phyloP scores from a whole-genome alignment of 2,113 vertebrate genomes.

The Brachionichthys hirsutus region DNA sequence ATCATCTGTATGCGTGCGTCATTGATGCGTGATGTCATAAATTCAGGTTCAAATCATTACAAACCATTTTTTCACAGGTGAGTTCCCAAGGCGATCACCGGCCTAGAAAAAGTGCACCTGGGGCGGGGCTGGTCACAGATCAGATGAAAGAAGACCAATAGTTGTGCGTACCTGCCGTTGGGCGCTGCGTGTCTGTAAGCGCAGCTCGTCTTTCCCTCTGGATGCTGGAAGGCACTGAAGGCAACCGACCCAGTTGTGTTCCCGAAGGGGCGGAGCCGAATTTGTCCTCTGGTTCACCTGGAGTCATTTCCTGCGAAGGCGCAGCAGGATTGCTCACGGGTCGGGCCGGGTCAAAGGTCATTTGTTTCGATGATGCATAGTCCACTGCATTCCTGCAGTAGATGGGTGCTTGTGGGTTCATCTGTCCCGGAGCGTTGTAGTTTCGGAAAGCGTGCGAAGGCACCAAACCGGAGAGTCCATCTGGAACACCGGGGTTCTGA shows the following conservation, averaged over 20 bases:
- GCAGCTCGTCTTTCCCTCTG: slow-evolving; percentile 32
- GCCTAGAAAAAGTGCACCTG: too few relatives aligned
- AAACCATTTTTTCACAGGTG: too few relatives aligned
- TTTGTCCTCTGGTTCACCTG: slow-evolving; percentile 11
- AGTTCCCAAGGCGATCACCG: too few relatives aligned
- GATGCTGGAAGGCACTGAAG: slow-evolving; percentile 12
- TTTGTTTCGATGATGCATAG: slow-evolving; percentile 4
- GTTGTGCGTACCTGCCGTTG: slow-evolving; percentile 45
- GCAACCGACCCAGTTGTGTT: background rate
- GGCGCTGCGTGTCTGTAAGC: slow-evolving; percentile 5
- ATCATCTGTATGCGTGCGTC: too few relatives aligned
- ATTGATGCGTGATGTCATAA: too few relatives aligned
- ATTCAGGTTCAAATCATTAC: too few relatives aligned
- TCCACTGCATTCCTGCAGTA: slow-evolving; percentile 6
- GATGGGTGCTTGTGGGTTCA: slow-evolving; percentile 10
- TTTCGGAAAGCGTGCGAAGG: slow-evolving; percentile 4
- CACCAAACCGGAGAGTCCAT: background rate
- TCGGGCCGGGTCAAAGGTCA: background rate
- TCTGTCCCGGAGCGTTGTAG: too few relatives aligned
- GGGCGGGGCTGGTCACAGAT: background rate
- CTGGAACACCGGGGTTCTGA: background rate
- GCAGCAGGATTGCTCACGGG: background rate
- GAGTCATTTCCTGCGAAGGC: background rate
- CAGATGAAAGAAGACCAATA: background rate
- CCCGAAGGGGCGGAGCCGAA: slow-evolving; percentile 8